Conservation (phyloP, 2,888 invertebrate genomes). For the Scrobipalpa costella region DNA sequence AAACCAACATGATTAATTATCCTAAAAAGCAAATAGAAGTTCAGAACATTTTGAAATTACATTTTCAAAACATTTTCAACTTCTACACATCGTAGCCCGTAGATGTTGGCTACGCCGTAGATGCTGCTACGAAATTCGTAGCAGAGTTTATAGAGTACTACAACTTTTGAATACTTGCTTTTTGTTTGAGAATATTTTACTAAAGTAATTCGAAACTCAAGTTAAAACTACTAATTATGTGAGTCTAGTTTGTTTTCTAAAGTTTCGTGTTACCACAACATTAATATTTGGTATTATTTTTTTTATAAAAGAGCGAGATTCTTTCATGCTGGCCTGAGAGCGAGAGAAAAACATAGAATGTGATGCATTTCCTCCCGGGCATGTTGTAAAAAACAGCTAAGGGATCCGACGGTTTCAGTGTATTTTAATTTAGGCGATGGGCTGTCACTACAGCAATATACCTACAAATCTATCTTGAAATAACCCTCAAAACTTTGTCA, state of each 20-base stretch:
- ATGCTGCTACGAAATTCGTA: background rate
- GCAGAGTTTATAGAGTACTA: background rate
- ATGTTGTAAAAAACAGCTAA: no score
- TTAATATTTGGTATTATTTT: no score
- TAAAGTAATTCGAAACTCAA: conserved; percentile 3
- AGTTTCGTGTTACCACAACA: background rate
- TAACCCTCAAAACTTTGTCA: no score
- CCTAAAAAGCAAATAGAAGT: background rate
- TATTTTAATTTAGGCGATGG: no score
- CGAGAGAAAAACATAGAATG: no score
- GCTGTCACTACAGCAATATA: no score
- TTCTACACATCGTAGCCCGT: conserved; percentile 1
- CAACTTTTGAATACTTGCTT: background rate
- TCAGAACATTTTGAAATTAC: background rate
- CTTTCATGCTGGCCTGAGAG: no score
- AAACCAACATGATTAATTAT: no score
- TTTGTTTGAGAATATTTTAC: background rate
- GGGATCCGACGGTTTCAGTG: no score
- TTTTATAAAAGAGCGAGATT: no score
- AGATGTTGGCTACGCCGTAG: background rate
- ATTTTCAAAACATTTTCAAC: background rate
- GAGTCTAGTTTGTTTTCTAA: background rate
- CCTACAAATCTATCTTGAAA: no score
- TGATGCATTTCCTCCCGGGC: no score
- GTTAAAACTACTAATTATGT: background rate